Conservation (phyloP, 1,140 invertebrate species). For the Diabrotica virgifera region DNA sequence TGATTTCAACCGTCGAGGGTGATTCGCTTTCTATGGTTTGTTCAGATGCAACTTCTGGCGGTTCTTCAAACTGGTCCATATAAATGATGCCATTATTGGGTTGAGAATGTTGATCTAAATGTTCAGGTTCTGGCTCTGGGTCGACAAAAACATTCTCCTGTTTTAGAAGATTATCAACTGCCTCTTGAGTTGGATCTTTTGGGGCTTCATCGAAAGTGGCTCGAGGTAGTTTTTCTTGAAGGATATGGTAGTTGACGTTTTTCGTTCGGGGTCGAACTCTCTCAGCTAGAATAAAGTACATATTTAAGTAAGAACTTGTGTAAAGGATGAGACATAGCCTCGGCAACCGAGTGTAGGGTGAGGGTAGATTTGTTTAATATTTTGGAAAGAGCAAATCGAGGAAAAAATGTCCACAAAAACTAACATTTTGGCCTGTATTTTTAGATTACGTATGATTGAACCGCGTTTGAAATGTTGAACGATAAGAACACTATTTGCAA, state of each 20-base stretch:
- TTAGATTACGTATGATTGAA: too few relatives aligned
- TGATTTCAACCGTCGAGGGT: slow-evolving; percentile 29
- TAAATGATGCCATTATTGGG: slow-evolving; percentile 34
- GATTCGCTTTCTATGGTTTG: slow-evolving; percentile 35
- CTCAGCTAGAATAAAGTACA: slow-evolving; percentile 36
- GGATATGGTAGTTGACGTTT: slow-evolving; percentile 63
- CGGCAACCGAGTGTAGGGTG: too few relatives aligned
- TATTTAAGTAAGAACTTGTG: too few relatives aligned
- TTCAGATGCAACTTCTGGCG: slow-evolving; percentile 37
- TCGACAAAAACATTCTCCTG: slow-evolving; percentile 17
- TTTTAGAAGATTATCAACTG: slow-evolving; percentile 41
- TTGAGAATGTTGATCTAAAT: neutral
- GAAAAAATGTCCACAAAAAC: too few relatives aligned
- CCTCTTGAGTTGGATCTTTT: slow-evolving; percentile 35
- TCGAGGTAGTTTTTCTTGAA: slow-evolving; percentile 44
- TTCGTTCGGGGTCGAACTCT: slow-evolving; percentile 59
- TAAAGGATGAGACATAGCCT: too few relatives aligned
- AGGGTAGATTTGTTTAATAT: too few relatives aligned
- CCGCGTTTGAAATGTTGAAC: too few relatives aligned
- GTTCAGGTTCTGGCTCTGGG: neutral
- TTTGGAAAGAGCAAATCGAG: too few relatives aligned
- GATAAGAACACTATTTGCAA: too few relatives aligned
- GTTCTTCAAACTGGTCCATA: slow-evolving; percentile 27
- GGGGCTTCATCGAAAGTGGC: slow-evolving; percentile 45
- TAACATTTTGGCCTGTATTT: too few relatives aligned